Base-by-base conservation (phyloP, 2,888 invertebrate species). In the Serripes groenlandicus region DNA sequence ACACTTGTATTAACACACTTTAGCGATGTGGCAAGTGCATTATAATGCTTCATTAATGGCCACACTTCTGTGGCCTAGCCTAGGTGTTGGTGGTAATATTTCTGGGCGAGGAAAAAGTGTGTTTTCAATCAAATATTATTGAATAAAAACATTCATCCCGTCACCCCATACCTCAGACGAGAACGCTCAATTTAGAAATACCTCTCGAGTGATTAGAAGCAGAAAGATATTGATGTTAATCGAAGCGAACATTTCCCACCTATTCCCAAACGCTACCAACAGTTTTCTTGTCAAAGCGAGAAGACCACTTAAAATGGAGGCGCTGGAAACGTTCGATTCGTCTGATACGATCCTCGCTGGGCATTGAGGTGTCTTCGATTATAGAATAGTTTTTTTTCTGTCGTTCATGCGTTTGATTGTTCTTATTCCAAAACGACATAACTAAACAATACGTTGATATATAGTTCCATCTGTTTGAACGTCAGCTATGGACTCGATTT, bases 161-260 rank as follows among this genome's bases (percentile, higher is more conserved):
- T 66, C 66, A 66, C 35, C 66, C 66, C 42, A n/a, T 72, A 75
- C 72, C 74, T 42, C 34, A 62, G 64, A 34, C 35, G 72, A 58
- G 56, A 68, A 76, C 75, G 83, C 71, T 83, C 83, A 83, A 83
- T 83, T 83, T 71, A 49, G 69, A 35, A 79, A 83, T 78, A 58
- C 72, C 73, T 83, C 73, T 75, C 78, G 75, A 62, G 34, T 62
- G 78, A 83, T 69, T 83, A 69, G 60, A 62, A 79, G 69, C 73
- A 70, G 70, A 73, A 75, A 71, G 49, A 62, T 26, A 49, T 64
- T 42, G 52, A 49, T 74, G 74, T 34, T 60, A 49, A 81, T n/a
- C 71, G 70, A 66, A 42, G 75, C 75, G 54, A 23, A 75, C 64
- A 71, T 75, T 78, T 72, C 72, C 58, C 72, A 72, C 72, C 72